phyloP scores from a whole-genome alignment of 1,140 invertebrate species.

The Hermetia illucens region DNA sequence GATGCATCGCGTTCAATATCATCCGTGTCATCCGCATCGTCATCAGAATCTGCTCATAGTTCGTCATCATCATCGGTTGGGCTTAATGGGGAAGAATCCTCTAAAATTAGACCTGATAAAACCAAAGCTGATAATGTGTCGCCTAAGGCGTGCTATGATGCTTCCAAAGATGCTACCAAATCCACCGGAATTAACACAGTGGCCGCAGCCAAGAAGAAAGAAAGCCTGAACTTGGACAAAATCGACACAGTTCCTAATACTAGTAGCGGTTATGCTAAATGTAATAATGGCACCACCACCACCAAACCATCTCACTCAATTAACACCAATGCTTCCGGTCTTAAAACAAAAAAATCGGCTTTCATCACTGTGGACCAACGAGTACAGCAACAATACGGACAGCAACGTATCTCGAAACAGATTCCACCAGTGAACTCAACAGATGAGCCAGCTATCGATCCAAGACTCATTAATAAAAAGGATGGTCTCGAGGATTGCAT shows the following conservation, averaged over 20 bases:
- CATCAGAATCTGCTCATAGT: no score
- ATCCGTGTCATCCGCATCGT: neutral
- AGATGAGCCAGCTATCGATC: constrained; percentile 25
- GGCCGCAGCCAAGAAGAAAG: no score
- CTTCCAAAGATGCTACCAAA: neutral
- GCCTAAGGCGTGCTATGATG: no score
- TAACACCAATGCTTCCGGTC: neutral
- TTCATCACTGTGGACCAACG: no score
- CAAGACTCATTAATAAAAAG: constrained; percentile 26
- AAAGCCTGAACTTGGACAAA: no score
- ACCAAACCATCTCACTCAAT: no score
- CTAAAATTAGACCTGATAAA: neutral
- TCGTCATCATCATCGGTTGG: neutral
- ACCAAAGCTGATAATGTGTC: neutral
- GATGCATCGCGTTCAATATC: neutral
- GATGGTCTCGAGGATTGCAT: constrained; percentile 29
- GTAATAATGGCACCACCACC: no score
- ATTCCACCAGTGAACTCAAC: constrained; percentile 8
- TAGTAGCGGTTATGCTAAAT: no score
- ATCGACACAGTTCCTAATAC: no score
- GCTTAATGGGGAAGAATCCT: no score
- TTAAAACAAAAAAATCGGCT: neutral
- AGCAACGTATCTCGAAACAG: neutral
- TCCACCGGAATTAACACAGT: neutral
- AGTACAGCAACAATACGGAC: neutral